phyloP scores from a whole-genome alignment of 2,888 invertebrate species.

The Phasia obesa region DNA sequence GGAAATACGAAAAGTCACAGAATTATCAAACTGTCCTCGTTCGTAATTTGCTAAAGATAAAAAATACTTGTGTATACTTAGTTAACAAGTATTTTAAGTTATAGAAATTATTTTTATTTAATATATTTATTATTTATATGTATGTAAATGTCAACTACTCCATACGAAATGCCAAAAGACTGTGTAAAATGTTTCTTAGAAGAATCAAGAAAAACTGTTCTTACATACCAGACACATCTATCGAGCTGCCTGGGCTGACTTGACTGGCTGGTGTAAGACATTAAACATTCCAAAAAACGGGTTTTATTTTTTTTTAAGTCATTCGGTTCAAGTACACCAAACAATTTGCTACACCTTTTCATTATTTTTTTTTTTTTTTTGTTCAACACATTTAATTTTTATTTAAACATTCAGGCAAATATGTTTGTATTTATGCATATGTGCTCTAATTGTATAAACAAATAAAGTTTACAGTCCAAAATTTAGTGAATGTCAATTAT shows the following conservation, averaged over 20 bases:
- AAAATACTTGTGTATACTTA: neutral
- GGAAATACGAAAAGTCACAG: too few relatives aligned
- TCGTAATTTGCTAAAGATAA: too few relatives aligned
- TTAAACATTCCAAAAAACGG: constrained; percentile 62
- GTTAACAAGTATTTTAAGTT: constrained; percentile 5
- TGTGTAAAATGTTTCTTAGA: constrained; percentile 2
- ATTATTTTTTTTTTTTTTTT: constrained; percentile 6
- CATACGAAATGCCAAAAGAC: constrained; percentile 46
- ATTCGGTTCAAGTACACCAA: constrained; percentile 64
- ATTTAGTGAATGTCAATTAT: constrained; percentile 46
- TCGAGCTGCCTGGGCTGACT: constrained; percentile 13
- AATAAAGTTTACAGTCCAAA: constrained; percentile 18
- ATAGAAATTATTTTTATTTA: constrained; percentile 7
- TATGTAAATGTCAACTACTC: constrained; percentile 45
- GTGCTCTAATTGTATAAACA: constrained; percentile 42
- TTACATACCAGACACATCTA: constrained; percentile 46
- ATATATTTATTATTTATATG: neutral
- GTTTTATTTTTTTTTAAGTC: constrained; percentile 44
- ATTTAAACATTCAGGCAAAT: constrained; percentile 15
- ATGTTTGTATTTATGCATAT: constrained; percentile 8
- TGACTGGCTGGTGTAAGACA: constrained; percentile 43
- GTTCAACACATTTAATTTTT: constrained; percentile 21
- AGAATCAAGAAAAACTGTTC: constrained; percentile 47
- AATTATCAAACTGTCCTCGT: too few relatives aligned
- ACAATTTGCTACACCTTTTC: constrained; percentile 64